Evolutionary conservation across 2,797 vertebrate genomes (phyloP).

Genomic region (Octomys mimax): DNA sequence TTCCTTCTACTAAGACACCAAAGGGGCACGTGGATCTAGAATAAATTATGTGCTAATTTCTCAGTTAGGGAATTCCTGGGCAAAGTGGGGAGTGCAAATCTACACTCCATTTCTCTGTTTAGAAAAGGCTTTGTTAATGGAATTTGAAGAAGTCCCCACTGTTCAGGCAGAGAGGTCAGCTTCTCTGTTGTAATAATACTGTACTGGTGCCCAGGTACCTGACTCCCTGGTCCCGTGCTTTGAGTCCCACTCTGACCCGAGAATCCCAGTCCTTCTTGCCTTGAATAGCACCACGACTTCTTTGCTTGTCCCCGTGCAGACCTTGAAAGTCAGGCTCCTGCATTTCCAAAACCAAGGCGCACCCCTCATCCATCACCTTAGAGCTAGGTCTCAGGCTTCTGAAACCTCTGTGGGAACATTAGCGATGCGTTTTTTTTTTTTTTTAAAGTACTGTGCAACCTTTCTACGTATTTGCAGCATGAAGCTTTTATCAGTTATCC

Average conservation of each 20-base stretch:
- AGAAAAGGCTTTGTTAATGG: background rate
- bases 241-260: rapidly evolving
- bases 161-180: background rate
- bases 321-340: background rate
- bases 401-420: background rate
- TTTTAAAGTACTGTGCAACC: rapidly evolving
- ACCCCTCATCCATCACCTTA: background rate
- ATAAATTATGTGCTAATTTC: background rate
- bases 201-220: background rate
- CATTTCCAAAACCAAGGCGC: background rate
- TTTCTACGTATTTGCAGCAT: background rate
- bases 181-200: background rate
- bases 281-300: background rate
- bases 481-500: background rate
- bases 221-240: background rate
- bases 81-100: background rate
- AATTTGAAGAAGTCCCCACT: background rate
- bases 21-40: background rate
- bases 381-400: background rate
- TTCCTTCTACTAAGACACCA: background rate
- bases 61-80: background rate
- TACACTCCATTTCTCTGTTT: background rate
- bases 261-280: background rate
- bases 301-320: too few species aligned
- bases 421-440: background rate